These are phyloP conservation scores for Heliconius sara DNA, from an alignment of 2,888 invertebrate species.

Conservation along the genomic window DNA sequence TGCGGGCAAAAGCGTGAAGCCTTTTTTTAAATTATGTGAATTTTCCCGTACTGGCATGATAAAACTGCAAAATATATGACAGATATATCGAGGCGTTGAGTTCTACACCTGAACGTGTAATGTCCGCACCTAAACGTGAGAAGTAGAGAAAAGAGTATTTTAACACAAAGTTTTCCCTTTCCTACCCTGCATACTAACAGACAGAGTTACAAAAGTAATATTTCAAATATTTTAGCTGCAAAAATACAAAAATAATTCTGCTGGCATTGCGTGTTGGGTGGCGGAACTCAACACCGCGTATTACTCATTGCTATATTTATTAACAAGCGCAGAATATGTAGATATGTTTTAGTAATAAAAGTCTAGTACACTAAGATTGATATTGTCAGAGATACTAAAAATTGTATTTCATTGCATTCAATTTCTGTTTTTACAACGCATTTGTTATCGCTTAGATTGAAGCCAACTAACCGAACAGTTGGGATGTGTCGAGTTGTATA, in stretches of 20 bases:
- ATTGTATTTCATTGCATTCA: neutral
- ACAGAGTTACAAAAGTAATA: neutral
- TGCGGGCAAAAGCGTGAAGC: neutral
- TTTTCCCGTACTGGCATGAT: neutral
- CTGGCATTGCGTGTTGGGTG: too few relatives aligned
- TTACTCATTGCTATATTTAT: neutral
- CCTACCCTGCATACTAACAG: neutral
- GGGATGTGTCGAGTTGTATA: too few relatives aligned
- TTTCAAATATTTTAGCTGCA: neutral
- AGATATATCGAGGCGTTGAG: neutral
- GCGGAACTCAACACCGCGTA: too few relatives aligned
- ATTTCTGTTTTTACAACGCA: slow-evolving; percentile 9
- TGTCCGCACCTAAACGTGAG: neutral
- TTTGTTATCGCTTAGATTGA: slow-evolving; percentile 11
- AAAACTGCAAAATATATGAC: neutral
- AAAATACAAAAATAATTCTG: too few relatives aligned
- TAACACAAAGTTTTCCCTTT: too few relatives aligned
- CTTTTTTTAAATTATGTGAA: neutral
- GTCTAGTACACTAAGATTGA: neutral
- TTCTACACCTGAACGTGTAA: neutral
- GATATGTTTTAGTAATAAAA: neutral
- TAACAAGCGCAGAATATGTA: neutral
- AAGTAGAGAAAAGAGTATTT: too few relatives aligned
- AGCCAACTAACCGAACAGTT: neutral
- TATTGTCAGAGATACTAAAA: neutral